These are phyloP conservation scores for Drosophila lacicola DNA, from an alignment of 2,888 invertebrate species.

Conservation along the genomic window DNA sequence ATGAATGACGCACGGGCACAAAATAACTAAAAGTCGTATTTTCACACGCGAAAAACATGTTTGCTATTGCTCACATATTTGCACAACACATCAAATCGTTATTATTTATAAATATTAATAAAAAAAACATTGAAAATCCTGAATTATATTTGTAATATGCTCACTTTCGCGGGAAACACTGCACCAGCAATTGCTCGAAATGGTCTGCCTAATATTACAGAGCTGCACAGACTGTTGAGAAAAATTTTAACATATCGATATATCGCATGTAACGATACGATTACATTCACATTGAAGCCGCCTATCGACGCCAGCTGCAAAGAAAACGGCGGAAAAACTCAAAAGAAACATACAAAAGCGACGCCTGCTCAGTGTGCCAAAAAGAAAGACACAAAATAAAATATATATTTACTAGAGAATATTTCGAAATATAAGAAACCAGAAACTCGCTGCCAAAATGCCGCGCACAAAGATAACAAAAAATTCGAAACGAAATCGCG, in stretches of 20 bases:
- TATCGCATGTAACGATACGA: not conserved
- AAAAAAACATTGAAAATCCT: too few relatives aligned
- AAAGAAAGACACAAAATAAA: slow-evolving; percentile 3
- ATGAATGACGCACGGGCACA: too few relatives aligned
- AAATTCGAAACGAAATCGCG: slow-evolving; percentile 83
- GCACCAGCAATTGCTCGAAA: not conserved
- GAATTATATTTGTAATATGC: too few relatives aligned
- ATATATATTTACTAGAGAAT: slow-evolving; percentile 6
- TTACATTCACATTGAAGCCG: not conserved
- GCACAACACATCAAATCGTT: too few relatives aligned
- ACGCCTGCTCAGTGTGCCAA: slow-evolving; percentile 28
- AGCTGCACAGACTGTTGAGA: not conserved
- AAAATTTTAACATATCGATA: slow-evolving; percentile 9
- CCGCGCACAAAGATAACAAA: slow-evolving; percentile 84
- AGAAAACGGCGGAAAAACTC: slow-evolving; percentile 66
- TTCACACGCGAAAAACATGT: too few relatives aligned
- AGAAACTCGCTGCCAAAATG: slow-evolving; percentile 64
- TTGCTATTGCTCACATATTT: too few relatives aligned
- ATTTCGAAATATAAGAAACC: not conserved
- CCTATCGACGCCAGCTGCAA: slow-evolving; percentile 52
- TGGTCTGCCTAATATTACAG: not conserved
- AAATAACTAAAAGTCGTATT: too few relatives aligned
- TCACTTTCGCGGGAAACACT: not conserved
- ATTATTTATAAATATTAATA: too few relatives aligned
- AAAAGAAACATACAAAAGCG: slow-evolving; percentile 38